Evolutionary conservation across 2,888 invertebrate genomes (phyloP), one percentile per base, ranked within the genome.

Genomic region (Willowsia nigromaculata): DNA sequence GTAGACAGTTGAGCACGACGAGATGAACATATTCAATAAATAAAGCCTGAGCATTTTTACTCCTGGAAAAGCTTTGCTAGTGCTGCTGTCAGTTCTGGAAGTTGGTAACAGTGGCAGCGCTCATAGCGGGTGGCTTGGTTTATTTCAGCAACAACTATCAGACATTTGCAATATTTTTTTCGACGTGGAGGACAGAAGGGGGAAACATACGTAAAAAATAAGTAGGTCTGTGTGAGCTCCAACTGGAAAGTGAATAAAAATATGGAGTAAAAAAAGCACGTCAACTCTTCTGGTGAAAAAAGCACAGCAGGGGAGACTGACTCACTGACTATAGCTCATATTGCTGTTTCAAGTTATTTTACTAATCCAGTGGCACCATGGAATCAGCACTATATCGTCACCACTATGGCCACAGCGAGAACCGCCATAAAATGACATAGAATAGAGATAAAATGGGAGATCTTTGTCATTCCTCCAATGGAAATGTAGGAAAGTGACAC

Each of bases 91-190:
- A 71, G 40, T 22, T 18, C 11, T 43, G 43, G 82, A 65, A 65
- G 82, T 82, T 82, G 30, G 82, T 18, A 43, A 83, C 25, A 56
- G 84, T 71, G 53, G 84, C 18, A 37, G 56, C 40, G 56, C n/a
- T 68, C 76, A 25, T 76, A 76, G 85, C 76, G 85, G 85, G 85
- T 40, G 85, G 74, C 11, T 76, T 76, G 76, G 85, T 85, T 84
- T 84, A 62, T 85, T 76, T 85, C 76, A 71, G 68, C 40, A 43
- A 62, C 59, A 62, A 74, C 47, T 27, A 68, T 40, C 74, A 84
- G 56, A 74, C 56, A 37, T 71, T 13, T 22, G 33, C 27, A 53
- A 76, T 76, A 76, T 43, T 62, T 85, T 53, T 40, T 25, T 76
- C 37, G 37, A 65, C 33, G 11, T 71, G 18, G 40, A 9, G 22